Evolutionary conservation across 2,113 vertebrate genomes (phyloP).

Genomic region (Diphyllodes magnificus): DNA sequence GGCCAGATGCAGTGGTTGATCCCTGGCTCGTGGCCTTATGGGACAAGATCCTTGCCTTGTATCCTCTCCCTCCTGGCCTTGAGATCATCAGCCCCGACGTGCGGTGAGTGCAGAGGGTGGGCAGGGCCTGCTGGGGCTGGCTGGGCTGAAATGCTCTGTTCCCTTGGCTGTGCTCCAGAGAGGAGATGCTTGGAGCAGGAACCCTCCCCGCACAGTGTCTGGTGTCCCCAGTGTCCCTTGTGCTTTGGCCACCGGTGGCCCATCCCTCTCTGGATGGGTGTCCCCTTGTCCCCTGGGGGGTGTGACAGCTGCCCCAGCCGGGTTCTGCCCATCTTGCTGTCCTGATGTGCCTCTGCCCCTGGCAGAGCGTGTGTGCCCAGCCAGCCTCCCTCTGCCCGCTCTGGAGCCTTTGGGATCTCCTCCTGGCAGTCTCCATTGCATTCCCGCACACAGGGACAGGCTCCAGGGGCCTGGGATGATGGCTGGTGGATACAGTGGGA

Average conservation of each 20-base stretch:
- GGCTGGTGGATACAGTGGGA: background rate
- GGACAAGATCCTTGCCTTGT: slow-evolving; percentile 74
- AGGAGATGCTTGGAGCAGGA: background rate
- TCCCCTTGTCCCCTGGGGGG: background rate
- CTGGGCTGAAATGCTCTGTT: background rate
- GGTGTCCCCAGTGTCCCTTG: background rate
- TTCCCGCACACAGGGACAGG: background rate
- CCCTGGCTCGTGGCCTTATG: slow-evolving; percentile 87
- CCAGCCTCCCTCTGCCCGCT: background rate
- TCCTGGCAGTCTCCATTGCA: background rate
- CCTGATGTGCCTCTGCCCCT: background rate
- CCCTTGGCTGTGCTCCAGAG: background rate
- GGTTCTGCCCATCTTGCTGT: background rate
- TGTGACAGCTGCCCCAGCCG: background rate
- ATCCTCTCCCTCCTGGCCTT: slow-evolving; percentile 68
- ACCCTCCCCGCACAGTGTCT: background rate
- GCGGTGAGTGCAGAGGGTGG: slow-evolving; percentile 70
- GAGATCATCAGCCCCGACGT: slow-evolving; percentile 68
- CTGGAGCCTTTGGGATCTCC: background rate
- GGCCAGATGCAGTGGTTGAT: slow-evolving; percentile 87
- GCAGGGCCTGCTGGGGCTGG: background rate
- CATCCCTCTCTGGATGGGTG: background rate
- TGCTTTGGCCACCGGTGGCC: background rate
- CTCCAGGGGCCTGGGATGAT: background rate
- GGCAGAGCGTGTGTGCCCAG: fast-evolving